phyloP scores from a whole-genome alignment of 2,888 invertebrate genomes.

The Papilio protenor region DNA sequence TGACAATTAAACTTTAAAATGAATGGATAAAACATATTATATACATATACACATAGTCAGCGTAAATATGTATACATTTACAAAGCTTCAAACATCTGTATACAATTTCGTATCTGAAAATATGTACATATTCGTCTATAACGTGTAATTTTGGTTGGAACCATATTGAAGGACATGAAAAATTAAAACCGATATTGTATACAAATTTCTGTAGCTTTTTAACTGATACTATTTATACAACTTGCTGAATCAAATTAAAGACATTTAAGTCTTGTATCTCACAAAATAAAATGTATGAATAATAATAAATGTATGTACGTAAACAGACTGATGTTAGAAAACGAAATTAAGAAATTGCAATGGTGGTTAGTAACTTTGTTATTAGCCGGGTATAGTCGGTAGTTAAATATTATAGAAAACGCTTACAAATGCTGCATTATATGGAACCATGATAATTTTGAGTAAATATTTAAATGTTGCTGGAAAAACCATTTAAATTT shows the following conservation, averaged over 20 bases:
- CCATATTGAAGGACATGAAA: no score
- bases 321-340: slow-evolving; percentile 42
- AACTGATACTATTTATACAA: neutral
- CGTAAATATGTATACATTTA: no score
- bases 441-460: neutral
- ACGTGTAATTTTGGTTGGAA: no score
- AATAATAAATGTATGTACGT: slow-evolving; percentile 21
- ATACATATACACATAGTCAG: no score
- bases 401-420: neutral
- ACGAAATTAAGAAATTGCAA: slow-evolving; percentile 26
- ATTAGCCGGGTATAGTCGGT: neutral
- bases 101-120: no score
- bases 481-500: no score
- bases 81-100: no score
- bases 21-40: neutral
- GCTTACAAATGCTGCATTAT: neutral
- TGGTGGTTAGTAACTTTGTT: slow-evolving; percentile 24
- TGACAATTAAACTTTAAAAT: neutral
- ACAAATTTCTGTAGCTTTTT: no score
- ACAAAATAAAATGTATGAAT: slow-evolving; percentile 10
- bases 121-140: no score
- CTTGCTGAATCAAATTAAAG: neutral
- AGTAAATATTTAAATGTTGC: neutral
- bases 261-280: neutral
- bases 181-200: no score